Percentiles rank a stretch among this genome's conserved stretches.
Conservation (phyloP, 2,797 vertebrate species). For the Todus mexicanus region DNA sequence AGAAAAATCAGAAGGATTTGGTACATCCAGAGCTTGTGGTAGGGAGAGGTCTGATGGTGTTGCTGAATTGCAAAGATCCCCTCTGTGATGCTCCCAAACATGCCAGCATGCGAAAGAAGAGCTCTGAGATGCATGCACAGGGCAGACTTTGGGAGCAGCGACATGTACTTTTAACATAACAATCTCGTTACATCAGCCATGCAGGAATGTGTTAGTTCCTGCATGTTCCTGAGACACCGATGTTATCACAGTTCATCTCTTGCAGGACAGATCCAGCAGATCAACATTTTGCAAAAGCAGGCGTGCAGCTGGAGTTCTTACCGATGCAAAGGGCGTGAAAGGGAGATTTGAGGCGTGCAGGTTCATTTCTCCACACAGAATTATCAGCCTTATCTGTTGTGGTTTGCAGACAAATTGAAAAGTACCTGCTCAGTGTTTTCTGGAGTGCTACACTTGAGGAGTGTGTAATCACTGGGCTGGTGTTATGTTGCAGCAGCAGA, state of each 20-base stretch:
- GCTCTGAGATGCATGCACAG: not conserved
- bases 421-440: not conserved
- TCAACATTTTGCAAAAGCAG: not conserved
- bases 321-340: not conserved
- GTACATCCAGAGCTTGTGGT: not conserved
- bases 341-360: not conserved
- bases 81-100: not conserved
- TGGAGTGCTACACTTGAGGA: not conserved
- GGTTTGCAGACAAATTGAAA: not conserved
- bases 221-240: accelerated
- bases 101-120: not conserved
- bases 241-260: accelerated
- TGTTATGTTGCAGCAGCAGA: accelerated
- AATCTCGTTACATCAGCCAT: not conserved
- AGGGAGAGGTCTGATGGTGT: not conserved
- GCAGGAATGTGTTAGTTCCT: not conserved
- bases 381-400: not conserved
- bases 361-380: not conserved
- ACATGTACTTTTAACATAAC: not conserved
- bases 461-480: accelerated
- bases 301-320: not conserved
- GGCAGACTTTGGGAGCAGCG: not conserved
- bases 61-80: not conserved
- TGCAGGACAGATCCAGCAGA: not conserved
- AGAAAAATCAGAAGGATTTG: not conserved